Conservation (phyloP, 2,113 vertebrate genomes). For the Zosterops borbonicus region DNA sequence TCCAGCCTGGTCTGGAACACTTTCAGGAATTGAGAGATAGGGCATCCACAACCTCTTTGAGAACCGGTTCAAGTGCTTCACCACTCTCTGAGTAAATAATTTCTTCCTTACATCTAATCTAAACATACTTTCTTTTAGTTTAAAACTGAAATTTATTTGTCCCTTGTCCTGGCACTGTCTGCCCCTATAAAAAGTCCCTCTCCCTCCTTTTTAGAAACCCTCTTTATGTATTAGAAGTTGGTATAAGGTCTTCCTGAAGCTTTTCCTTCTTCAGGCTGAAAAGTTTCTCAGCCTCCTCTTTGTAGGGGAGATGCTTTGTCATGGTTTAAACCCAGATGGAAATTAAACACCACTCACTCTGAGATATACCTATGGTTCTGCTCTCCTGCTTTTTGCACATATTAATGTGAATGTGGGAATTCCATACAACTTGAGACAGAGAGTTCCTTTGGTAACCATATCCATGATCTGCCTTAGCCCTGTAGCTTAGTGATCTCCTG, state of each 20-base stretch:
- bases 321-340: neutral
- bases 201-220: neutral
- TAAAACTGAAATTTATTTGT: neutral
- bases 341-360: neutral
- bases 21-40: neutral
- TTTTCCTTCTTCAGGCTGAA: neutral
- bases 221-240: neutral
- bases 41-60: neutral
- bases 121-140: neutral
- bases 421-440: neutral
- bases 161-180: neutral
- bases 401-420: neutral
- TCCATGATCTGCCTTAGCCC: neutral
- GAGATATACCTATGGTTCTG: neutral
- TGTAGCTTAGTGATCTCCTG: neutral
- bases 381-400: neutral
- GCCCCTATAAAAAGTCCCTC: neutral
- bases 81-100: neutral
- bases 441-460: neutral
- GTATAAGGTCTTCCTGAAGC: neutral
- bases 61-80: neutral
- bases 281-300: neutral
- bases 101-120: neutral
- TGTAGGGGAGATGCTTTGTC: neutral
- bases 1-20: neutral